These are phyloP conservation scores for Lottia gigantea DNA, from an alignment of 2,888 invertebrate species.

Conservation along the genomic window DNA sequence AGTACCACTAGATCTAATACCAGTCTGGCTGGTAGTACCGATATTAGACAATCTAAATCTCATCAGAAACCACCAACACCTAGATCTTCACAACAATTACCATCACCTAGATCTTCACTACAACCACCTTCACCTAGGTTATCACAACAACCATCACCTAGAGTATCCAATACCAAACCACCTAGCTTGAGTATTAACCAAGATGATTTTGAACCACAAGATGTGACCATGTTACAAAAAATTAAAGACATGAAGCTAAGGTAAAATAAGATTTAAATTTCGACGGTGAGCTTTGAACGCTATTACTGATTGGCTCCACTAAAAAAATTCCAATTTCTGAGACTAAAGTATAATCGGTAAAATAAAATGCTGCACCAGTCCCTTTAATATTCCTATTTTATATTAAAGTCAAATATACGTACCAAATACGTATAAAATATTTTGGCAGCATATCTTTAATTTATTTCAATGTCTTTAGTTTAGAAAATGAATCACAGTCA, in stretches of 20 bases:
- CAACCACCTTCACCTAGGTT: too few species aligned
- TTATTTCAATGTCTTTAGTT: too few species aligned
- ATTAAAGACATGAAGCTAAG: slow-evolving; percentile 55
- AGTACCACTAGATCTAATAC: neutral
- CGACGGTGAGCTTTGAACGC: too few species aligned
- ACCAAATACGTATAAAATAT: too few species aligned
- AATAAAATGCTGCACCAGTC: too few species aligned
- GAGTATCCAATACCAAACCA: slow-evolving; percentile 15
- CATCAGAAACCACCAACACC: slow-evolving; percentile 25
- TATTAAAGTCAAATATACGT: too few species aligned
- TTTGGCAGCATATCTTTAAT: too few species aligned
- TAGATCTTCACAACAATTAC: neutral
- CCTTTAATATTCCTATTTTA: too few species aligned
- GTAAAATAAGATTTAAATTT: slow-evolving; percentile 32
- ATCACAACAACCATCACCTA: neutral
- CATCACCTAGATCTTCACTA: neutral
- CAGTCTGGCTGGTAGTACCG: neutral
- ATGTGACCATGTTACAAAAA: slow-evolving; percentile 50
- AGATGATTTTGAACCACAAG: slow-evolving; percentile 35
- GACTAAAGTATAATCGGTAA: too few species aligned
- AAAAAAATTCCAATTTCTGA: too few species aligned
- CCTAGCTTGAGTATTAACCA: slow-evolving; percentile 25
- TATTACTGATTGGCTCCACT: too few species aligned
- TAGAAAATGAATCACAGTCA: too few species aligned
- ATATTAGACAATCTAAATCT: neutral